phyloP scores from a whole-genome alignment of 2,888 invertebrate species.

The Tridacna crocea region DNA sequence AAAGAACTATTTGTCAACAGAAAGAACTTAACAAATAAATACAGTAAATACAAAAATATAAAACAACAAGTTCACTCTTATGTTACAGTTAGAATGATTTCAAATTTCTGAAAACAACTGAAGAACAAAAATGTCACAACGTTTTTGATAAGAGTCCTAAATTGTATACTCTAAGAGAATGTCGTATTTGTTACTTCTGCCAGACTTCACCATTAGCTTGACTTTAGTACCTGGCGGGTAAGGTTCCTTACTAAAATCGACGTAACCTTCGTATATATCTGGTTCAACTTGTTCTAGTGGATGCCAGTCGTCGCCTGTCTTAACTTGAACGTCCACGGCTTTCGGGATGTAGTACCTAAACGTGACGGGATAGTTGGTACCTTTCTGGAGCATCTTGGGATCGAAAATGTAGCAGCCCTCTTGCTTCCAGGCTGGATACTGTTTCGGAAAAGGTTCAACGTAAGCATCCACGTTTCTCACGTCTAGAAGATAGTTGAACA shows the following conservation, averaged over 20 bases:
- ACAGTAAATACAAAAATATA: too few species aligned
- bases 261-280: constrained; percentile 70
- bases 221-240: constrained; percentile 73
- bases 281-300: constrained; percentile 68
- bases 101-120: too few species aligned
- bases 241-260: constrained; percentile 68
- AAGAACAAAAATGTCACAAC: too few species aligned
- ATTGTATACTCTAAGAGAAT: constrained; percentile 76
- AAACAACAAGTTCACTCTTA: too few species aligned
- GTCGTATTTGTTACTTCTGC: constrained; percentile 72
- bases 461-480: constrained; percentile 64
- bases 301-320: constrained; percentile 76
- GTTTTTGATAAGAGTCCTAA: constrained; percentile 29
- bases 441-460: constrained; percentile 74
- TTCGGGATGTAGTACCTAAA: constrained; percentile 73
- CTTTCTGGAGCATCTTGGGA: constrained; percentile 72
- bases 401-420: constrained; percentile 75
- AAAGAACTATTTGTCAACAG: too few species aligned
- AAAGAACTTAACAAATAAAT: too few species aligned
- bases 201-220: constrained; percentile 75
- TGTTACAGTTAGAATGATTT: too few species aligned
- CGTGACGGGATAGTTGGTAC: constrained; percentile 65
- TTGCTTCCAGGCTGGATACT: constrained; percentile 77
- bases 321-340: constrained; percentile 74
- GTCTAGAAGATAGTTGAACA: constrained; percentile 75